phyloP scores from a whole-genome alignment of 2,888 invertebrate genomes.

The Eristalinus sepulchralis region DNA sequence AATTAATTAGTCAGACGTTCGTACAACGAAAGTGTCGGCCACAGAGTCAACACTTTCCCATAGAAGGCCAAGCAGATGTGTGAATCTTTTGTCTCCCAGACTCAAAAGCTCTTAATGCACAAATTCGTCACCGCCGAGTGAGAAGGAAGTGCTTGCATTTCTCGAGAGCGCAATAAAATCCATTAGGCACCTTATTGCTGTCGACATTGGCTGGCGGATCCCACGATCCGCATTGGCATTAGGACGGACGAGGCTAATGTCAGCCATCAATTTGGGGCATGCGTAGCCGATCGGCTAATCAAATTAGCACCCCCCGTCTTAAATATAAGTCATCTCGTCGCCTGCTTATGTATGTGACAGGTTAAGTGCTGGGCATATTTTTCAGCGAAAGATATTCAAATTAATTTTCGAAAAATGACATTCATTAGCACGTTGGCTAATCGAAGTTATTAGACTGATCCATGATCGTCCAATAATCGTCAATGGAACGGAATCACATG shows the following conservation, averaged over 20 bases:
- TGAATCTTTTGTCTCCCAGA: neutral
- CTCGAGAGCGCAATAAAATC: neutral
- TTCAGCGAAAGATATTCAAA: constrained; percentile 21
- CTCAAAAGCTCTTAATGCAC: neutral
- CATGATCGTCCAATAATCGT: constrained; percentile 52
- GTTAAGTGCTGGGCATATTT: constrained; percentile 6
- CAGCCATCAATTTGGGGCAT: constrained; percentile 42
- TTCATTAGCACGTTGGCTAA: constrained; percentile 44
- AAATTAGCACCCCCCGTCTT: constrained; percentile 37
- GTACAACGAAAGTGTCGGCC: neutral
- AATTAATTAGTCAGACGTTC: neutral
- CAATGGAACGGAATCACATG: constrained; percentile 41
- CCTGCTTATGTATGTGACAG: constrained; percentile 31
- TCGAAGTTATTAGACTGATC: constrained; percentile 36
- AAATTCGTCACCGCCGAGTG: neutral
- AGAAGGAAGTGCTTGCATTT: neutral
- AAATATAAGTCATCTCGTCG: neutral
- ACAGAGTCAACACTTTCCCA: neutral
- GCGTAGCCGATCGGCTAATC: constrained; percentile 36
- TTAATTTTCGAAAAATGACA: constrained; percentile 41
- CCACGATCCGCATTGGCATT: neutral
- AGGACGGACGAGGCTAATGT: constrained; percentile 1
- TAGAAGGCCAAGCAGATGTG: neutral
- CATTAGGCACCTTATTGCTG: neutral
- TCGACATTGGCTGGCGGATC: neutral